phyloP scores from a whole-genome alignment of 2,113 vertebrate species.

The Pitta sordida region DNA sequence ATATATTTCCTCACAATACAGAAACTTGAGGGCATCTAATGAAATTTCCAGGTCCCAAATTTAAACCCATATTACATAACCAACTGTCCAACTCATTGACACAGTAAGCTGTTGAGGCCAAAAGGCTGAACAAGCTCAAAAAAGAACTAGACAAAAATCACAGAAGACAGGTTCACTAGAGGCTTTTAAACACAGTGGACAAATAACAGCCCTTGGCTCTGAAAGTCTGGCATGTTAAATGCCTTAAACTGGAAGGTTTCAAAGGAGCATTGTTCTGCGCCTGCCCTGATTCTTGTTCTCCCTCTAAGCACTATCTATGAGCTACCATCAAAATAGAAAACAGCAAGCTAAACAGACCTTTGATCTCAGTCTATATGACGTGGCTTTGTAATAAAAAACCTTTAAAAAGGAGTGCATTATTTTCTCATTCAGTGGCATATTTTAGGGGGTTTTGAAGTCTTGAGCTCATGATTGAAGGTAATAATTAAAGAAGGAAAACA shows the following conservation, averaged over 20 bases:
- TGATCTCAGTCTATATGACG: background rate
- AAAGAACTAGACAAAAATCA: background rate
- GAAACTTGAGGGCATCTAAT: background rate
- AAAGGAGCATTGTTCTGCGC: background rate
- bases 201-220: conserved; percentile 7
- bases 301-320: background rate
- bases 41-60: background rate
- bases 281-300: background rate
- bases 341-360: background rate
- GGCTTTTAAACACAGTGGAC: background rate
- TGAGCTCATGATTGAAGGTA: background rate
- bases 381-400: background rate
- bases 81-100: background rate
- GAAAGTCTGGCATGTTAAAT: conserved; percentile 1
- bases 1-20: background rate
- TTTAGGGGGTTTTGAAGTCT: background rate
- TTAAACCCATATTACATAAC: background rate
- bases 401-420: background rate
- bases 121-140: background rate
- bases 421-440: background rate
- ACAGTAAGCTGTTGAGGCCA: background rate
- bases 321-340: background rate
- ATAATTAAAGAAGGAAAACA: background rate
- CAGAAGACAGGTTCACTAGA: background rate
- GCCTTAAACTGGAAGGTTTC: background rate